A percentile compares a stretch with the other conserved stretches of the same genome.
phyloP scores from a whole-genome alignment of 2,113 vertebrate genomes.

The Calyptomena viridis region DNA sequence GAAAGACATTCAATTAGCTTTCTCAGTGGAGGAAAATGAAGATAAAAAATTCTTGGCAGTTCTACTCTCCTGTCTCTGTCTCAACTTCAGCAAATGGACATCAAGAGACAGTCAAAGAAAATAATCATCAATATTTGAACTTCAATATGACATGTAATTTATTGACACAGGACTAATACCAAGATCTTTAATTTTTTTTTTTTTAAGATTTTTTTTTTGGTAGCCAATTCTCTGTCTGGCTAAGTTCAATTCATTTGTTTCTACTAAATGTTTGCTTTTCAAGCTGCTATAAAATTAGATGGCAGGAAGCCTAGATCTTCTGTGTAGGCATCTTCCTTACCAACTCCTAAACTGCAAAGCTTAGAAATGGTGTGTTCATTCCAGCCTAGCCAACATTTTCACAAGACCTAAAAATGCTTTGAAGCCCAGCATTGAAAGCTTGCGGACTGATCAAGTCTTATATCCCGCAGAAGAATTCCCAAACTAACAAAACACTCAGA shows the following conservation, averaged over 20 bases:
- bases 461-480: neutral
- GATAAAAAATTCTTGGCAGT: neutral
- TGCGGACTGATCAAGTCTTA: neutral
- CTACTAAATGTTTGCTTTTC: constrained; percentile 19
- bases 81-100: constrained; percentile 3
- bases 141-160: neutral
- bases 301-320: constrained; percentile 51
- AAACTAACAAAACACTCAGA: neutral
- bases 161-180: neutral
- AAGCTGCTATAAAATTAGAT: constrained; percentile 54
- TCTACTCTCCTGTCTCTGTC: neutral
- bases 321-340: constrained; percentile 21
- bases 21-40: constrained; percentile 9
- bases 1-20: constrained; percentile 49
- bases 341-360: neutral
- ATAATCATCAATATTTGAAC: constrained; percentile 5
- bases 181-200: neutral
- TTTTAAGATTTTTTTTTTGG: neutral
- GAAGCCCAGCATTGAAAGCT: neutral
- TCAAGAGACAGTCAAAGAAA: constrained; percentile 2
- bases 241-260: constrained; percentile 20
- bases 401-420: neutral
- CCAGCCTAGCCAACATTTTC: neutral
- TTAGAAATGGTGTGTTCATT: neutral
- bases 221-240: neutral